Evolutionary conservation across 2,113 vertebrate genomes (phyloP), one percentile per base, ranked within the genome.

Genomic region (Eidolon helvum): DNA sequence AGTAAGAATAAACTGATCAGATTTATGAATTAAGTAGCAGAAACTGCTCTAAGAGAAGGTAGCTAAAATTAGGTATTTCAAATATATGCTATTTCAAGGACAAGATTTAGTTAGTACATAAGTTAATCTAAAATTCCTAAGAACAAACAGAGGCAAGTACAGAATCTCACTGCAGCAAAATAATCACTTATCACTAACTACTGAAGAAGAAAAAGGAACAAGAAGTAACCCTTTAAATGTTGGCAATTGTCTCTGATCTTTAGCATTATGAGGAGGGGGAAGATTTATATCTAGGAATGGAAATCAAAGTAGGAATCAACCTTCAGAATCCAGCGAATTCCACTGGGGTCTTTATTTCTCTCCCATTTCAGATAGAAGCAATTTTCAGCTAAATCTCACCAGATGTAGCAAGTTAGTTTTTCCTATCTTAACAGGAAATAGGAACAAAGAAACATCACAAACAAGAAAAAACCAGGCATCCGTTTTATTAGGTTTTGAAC

Each of bases 81-180:
- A 91, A 40, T 80, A 90, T 63, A 78, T 95, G 21, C 38, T 87
- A 50, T 82, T 79, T 87, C 61, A 80, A 38, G 57, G 35, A 94
- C 33, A 69, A 92, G 53, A 96, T 75, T 92, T 71, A 77, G 21
- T 71, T 35, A 96, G 71, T 26, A 80, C 40, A 88, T 1, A 4
- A 38, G 33, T 72, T 83, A 92, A 95, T 8, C 48, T 66, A 72
- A 83, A 89, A 92, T 72, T 90, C 68, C 80, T 40, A 92, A 85
- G 43, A 90, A 93, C 15, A 82, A 43, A 87, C 1, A 85, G 28
- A 69, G 7, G 14, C 16, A 91, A 78, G 55, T 50, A 77, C 1
- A 84, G 24, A 72, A 89, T 82, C 28, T 92, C 45, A 55, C 3
- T 63, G 24, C 9, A 59, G 55, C 40, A 88, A 91, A 97, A 85